Base-by-base conservation (phyloP, 2,797 vertebrate genomes). In the Eulemur coronatus region DNA sequence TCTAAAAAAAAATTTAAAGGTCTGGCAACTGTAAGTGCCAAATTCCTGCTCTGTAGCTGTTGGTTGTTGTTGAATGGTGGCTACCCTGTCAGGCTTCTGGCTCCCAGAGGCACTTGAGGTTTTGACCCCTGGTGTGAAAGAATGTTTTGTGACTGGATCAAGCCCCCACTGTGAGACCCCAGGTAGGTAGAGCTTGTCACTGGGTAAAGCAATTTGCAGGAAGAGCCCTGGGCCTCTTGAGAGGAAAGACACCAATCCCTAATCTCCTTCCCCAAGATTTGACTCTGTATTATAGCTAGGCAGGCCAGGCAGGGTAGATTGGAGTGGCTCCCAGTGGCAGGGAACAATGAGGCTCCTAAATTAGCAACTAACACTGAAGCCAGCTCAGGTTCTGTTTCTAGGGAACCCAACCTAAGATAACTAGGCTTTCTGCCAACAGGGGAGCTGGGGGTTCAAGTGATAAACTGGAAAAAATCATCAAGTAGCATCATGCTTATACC, bases 51-150 rank as follows among this genome's bases (percentile, higher is more conserved):
- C 55, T 55, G 13, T 96, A 67, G 84, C 4, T 20, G 26, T 12
- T 20, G 43, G 67, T 61, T 65, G 55, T 63, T 69, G 69, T 17
- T 46, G 80, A 57, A 33, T 57, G n/a, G 28, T 46, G 6, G 33
- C 75, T 88, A 52, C 15, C 33, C 41, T 57, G 18, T 65, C 38
- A 52, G 75, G 46, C 52, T 96, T 81, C 70, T 78, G 87, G 55
- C 55, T 95, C 86, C 20, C 18, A 22, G 12, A 52, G 35, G 22
- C 41, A 67, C 79, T 85, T 94, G 73, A 89, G 67, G 20, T 89
- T 97, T 94, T 95, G 57, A 94, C 57, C 30, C 43, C 59, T 59
- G 46, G 14, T 30, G 28, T 91, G 43, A 92, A 94, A 89, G 72
- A 93, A 84, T 75, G 43, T 91, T 91, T 91, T 88, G 50, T 88